Evolutionary conservation across 2,888 invertebrate genomes (phyloP), one percentile per base, ranked within the genome.

Genomic region (Lasius fuliginosus): DNA sequence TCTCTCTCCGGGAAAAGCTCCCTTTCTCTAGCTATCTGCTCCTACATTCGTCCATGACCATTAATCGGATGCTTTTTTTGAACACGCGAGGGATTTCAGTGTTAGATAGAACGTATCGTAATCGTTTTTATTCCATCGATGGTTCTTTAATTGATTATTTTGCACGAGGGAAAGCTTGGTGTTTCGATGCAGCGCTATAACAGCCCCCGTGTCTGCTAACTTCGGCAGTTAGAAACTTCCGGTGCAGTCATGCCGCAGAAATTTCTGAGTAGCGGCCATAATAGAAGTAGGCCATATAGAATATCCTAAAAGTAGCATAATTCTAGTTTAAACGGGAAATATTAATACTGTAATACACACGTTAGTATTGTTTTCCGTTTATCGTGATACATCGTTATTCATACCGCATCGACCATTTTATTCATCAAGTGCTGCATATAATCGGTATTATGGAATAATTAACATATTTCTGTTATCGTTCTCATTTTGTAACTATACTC

Each of bases 1-100:
- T 84, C 86, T 42, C 67, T 65, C 40, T 3, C 53, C 56, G 74
- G 73, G 71, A 76, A 68, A 84, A 67, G 67, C 82, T 60, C 42
- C 40, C 60, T 42, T 11, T 12, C 30, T 18, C 33, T 12, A 46
- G 18, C 27, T 65, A 76, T 56, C 36, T 33, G 33, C n/a, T 58
- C 58, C n/a, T 46, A 23, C 42, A 42, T 71, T 33, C 33, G 46
- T 71, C 60, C 18, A 40, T 60, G 33, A 33, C 30, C 9, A 60
- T 73, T 60, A 46, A 68, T n/a, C 18, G n/a, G 30, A 1, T n/a
- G 8, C 12, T 69, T 23, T 33, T 9, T 9, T 15, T n/a, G n/a
- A 18, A 23, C n/a, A 56, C 6, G 11, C 69, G 3, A 11, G 15
- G 58, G 8, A 33, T 56, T 56, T 53, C 4, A 2, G 9, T 23